A percentile compares a stretch with the other conserved stretches of the same genome.
phyloP scores from a whole-genome alignment of 2,797 vertebrate genomes.

The Cheracebus regulus region DNA sequence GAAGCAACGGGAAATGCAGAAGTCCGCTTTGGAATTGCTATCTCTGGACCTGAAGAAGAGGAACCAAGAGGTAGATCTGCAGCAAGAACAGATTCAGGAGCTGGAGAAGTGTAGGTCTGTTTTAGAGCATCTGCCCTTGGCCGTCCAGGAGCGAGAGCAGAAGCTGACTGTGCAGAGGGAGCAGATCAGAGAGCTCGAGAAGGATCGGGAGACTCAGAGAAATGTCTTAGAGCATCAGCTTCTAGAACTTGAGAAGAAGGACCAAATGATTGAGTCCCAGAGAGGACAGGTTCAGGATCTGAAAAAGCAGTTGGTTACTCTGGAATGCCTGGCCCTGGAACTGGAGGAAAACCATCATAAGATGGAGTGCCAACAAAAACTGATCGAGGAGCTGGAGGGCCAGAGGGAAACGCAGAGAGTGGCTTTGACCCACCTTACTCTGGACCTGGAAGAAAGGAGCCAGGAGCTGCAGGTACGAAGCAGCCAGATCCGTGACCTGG shows the following conservation, averaged over 20 bases:
- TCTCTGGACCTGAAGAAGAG: constrained; percentile 75
- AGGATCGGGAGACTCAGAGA: constrained; percentile 73
- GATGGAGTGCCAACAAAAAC: constrained; percentile 75
- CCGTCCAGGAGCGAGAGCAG: constrained; percentile 71
- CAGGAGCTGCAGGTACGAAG: constrained; percentile 77
- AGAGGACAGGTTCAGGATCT: constrained; percentile 72
- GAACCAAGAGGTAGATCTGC: constrained; percentile 66
- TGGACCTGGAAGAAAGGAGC: constrained; percentile 80
- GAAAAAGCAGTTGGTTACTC: constrained; percentile 70
- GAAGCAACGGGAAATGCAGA: constrained; percentile 68
- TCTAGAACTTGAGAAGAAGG: constrained; percentile 71
- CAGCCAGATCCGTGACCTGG: constrained; percentile 76
- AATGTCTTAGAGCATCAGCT: constrained; percentile 65
- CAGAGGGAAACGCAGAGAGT: constrained; percentile 81
- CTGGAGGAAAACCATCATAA: constrained; percentile 81
- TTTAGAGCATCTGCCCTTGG: constrained; percentile 64
- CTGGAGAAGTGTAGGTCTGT: constrained; percentile 82
- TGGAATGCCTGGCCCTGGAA: constrained; percentile 63
- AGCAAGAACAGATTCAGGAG: constrained; percentile 72
- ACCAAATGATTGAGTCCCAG: constrained; percentile 69
- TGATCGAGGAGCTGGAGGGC: constrained; percentile 79
- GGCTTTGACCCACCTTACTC: constrained; percentile 76
- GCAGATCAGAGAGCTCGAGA: constrained; percentile 79
- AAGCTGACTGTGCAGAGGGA: constrained; percentile 67
- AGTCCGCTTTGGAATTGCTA: constrained; percentile 47